Conservation (phyloP, 2,888 invertebrate genomes). For the Erpobdella octoculata region DNA sequence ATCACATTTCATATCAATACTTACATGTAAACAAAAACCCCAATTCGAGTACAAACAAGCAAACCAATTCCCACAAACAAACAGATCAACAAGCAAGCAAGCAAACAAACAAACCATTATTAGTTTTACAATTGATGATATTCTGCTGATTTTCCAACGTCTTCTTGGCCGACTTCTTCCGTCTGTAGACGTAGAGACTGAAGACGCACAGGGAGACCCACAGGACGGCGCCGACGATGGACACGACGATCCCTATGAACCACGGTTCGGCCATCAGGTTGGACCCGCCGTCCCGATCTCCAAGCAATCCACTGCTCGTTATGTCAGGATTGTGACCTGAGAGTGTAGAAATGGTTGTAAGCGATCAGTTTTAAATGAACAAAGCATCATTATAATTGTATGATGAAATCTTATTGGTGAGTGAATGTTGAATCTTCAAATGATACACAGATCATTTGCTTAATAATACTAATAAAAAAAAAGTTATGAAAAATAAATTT, state of each 20-base stretch:
- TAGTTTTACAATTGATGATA: not conserved
- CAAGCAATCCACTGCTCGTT: not conserved
- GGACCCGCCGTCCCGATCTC: not conserved
- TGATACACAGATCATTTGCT: not conserved
- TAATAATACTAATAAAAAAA: not conserved
- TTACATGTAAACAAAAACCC: not conserved
- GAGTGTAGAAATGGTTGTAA: not conserved
- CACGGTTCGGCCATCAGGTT: slow-evolving; percentile 31
- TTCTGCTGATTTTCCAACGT: not conserved
- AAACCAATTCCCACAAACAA: not conserved
- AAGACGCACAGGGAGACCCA: slow-evolving; percentile 38
- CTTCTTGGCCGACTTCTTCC: not conserved
- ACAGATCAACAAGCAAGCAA: not conserved
- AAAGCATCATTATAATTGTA: not conserved
- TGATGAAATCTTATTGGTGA: not conserved
- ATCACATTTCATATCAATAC: slow-evolving; percentile 22
- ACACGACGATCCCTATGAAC: slow-evolving; percentile 37
- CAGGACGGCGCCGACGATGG: slow-evolving; percentile 35
- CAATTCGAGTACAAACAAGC: not conserved
- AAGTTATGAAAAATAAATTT: not conserved
- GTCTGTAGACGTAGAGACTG: slow-evolving; percentile 25
- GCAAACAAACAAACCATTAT: not conserved
- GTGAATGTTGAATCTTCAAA: not conserved
- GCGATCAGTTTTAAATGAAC: not conserved
- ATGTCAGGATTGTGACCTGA: not conserved